A percentile compares a stretch with the other conserved stretches of the same genome.
Evolutionary conservation across 2,113 vertebrate species (phyloP).

Genomic region (Porphyrio hochstetteri): DNA sequence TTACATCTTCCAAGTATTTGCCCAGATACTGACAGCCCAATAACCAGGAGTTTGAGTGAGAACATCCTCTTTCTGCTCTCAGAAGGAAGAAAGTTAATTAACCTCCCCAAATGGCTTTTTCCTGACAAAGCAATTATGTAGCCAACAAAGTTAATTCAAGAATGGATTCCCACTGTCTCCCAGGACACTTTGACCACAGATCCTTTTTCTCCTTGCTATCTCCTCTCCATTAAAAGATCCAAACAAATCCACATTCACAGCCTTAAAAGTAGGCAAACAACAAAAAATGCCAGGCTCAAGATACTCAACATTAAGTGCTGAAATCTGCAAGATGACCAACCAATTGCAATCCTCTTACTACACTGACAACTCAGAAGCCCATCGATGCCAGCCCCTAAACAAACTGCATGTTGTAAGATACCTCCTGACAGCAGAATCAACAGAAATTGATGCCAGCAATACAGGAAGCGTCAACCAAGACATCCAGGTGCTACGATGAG

Average conservation of each 20-base stretch:
- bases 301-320: background rate
- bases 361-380: background rate
- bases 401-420: background rate
- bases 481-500: background rate
- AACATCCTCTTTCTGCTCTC: slow-evolving; percentile 9
- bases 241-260: background rate
- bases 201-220: background rate
- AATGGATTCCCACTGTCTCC: slow-evolving; percentile 33
- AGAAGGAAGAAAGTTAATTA: slow-evolving; percentile 46
- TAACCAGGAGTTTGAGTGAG: background rate
- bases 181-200: background rate
- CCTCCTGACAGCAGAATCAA: background rate
- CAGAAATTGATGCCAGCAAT: background rate
- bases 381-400: background rate
- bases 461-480: background rate
- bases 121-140: slow-evolving; percentile 54
- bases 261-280: background rate
- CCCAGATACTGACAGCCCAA: background rate
- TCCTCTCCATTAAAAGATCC: background rate
- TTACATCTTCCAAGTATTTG: background rate
- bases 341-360: background rate
- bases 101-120: slow-evolving; percentile 38
- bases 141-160: slow-evolving; percentile 40
- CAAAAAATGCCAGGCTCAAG: background rate
- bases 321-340: background rate